Conservation (phyloP, 1,140 invertebrate species). For the Orchestia grillus region DNA sequence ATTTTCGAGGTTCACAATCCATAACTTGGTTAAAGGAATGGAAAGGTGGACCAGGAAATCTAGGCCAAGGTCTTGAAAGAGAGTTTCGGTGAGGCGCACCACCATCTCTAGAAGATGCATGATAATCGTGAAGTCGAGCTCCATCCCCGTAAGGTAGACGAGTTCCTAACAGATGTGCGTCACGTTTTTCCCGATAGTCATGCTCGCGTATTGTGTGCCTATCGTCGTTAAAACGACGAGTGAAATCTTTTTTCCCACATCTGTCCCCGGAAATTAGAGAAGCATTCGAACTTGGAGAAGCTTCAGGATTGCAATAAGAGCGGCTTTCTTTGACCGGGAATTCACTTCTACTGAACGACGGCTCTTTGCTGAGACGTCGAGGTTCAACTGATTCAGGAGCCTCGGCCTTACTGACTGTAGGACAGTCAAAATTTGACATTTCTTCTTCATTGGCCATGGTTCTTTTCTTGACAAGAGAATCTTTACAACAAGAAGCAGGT, state of each 20-base stretch:
- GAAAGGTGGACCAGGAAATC: not conserved
- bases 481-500: not conserved
- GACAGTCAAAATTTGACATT: not conserved
- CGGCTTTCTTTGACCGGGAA: not conserved
- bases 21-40: not conserved
- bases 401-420: not conserved
- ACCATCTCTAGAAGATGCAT: not conserved
- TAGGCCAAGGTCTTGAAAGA: not conserved
- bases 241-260: not conserved
- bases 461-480: not conserved
- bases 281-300: not conserved
- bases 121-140: not conserved
- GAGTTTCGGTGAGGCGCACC: not conserved
- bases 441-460: not conserved
- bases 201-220: not conserved
- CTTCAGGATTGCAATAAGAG: not conserved
- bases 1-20: not conserved
- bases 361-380: not conserved
- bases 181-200: not conserved
- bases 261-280: not conserved
- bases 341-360: not conserved
- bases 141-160: not conserved
- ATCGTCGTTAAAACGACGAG: not conserved
- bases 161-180: not conserved
- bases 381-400: not conserved